Evolutionary conservation across 2,888 invertebrate genomes (phyloP).

Genomic region (Antheraea yamamai): DNA sequence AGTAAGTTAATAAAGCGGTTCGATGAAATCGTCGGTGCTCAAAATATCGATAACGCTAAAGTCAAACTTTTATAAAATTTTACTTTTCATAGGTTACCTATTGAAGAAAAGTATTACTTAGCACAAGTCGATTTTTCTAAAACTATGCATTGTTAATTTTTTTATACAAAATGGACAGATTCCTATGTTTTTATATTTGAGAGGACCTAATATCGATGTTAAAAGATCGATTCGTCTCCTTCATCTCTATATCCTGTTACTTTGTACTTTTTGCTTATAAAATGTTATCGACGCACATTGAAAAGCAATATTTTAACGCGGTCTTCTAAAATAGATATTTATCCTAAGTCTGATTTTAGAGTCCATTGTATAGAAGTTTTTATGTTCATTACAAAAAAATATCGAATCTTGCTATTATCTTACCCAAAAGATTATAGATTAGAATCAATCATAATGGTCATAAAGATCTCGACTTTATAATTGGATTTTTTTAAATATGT

Average conservation of each 20-base stretch:
- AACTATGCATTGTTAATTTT: too few relatives aligned
- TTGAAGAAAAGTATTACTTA: too few relatives aligned
- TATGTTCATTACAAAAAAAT: background rate
- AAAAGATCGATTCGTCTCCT: background rate
- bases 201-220: background rate
- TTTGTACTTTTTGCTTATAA: background rate
- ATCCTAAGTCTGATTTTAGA: background rate
- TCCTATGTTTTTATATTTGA: background rate
- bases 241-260: background rate
- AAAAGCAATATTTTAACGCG: too few relatives aligned
- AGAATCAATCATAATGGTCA: background rate
- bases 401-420: background rate
- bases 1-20: too few relatives aligned
- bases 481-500: too few relatives aligned
- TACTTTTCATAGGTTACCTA: too few relatives aligned
- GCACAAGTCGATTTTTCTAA: too few relatives aligned
- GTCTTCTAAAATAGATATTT: too few relatives aligned
- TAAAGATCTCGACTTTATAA: background rate
- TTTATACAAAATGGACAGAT: background rate
- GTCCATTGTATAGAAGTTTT: background rate
- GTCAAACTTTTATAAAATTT: too few relatives aligned
- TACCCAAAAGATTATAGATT: background rate
- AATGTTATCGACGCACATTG: too few relatives aligned
- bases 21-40: background rate
- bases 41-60: background rate